A percentile compares a stretch with the other conserved stretches of the same genome.
Conservation (phyloP, 2,797 vertebrate species). For the Falco concolor region DNA sequence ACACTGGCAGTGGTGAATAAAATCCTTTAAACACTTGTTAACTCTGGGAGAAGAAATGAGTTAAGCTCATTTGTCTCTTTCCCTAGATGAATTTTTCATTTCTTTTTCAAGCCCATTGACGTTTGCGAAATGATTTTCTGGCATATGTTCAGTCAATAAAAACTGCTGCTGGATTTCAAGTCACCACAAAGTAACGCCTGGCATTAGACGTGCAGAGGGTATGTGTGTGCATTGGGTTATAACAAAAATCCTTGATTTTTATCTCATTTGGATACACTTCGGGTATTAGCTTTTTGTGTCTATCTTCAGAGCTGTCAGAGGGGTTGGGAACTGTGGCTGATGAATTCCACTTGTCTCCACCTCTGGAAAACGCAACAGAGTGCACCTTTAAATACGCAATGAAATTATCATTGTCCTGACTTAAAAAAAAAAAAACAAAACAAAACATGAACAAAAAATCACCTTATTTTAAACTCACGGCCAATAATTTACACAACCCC, state of each 20-base stretch:
- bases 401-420: background rate
- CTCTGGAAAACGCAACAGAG: background rate
- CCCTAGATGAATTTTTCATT: constrained; percentile 30
- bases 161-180: background rate
- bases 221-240: background rate
- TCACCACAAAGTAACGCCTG: background rate
- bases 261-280: background rate
- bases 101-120: background rate
- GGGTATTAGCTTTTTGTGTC: background rate
- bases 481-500: background rate
- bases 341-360: background rate
- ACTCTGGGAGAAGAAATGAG: background rate
- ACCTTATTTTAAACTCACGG: background rate
- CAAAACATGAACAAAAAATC: background rate
- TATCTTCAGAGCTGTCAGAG: background rate
- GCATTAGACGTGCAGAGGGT: background rate
- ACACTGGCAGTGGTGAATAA: background rate
- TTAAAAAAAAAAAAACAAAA: background rate
- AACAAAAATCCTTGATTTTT: background rate
- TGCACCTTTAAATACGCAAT: background rate
- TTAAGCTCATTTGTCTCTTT: constrained; percentile 45
- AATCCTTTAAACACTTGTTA: constrained; percentile 35
- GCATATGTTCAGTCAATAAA: constrained; percentile 29
- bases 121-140: constrained; percentile 24
- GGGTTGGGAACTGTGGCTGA: background rate